These are phyloP conservation scores for Conger conger DNA, from an alignment of 2,113 vertebrate species.

Conservation along the genomic window DNA sequence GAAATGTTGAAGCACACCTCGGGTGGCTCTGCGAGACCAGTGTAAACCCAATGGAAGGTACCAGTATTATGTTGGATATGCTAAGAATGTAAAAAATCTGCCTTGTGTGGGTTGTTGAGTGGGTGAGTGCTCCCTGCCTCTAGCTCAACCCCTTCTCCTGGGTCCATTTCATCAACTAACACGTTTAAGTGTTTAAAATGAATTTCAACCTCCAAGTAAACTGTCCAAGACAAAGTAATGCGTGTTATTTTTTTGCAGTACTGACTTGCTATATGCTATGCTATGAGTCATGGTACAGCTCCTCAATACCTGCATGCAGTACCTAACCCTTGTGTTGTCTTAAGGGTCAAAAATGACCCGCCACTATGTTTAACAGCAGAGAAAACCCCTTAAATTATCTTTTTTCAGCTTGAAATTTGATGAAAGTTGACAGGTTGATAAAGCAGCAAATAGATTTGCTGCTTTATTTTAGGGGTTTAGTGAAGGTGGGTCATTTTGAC, in stretches of 20 bases:
- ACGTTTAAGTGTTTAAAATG: background rate
- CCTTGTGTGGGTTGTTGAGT: background rate
- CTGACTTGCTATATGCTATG: background rate
- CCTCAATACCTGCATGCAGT: background rate
- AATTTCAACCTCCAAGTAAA: background rate
- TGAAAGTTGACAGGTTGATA: no score
- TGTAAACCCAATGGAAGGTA: background rate
- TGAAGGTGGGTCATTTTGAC: no score
- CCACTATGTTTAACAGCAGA: no score
- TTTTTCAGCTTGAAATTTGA: no score
- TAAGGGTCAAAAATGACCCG: no score
- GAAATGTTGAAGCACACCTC: background rate
- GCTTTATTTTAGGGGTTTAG: no score
- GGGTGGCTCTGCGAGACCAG: background rate
- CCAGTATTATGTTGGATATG: background rate
- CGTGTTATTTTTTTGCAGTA: background rate
- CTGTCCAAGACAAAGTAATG: background rate
- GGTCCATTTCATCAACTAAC: background rate
- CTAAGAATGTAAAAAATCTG: background rate
- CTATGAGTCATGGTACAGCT: background rate
- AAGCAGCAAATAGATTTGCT: no score
- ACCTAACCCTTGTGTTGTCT: no score
- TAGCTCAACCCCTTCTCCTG: background rate
- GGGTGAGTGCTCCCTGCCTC: background rate
- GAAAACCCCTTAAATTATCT: no score